Percentiles rank a stretch among this genome's conserved stretches.
phyloP scores from a whole-genome alignment of 2,888 invertebrate species.

The Drosophila atripex region DNA sequence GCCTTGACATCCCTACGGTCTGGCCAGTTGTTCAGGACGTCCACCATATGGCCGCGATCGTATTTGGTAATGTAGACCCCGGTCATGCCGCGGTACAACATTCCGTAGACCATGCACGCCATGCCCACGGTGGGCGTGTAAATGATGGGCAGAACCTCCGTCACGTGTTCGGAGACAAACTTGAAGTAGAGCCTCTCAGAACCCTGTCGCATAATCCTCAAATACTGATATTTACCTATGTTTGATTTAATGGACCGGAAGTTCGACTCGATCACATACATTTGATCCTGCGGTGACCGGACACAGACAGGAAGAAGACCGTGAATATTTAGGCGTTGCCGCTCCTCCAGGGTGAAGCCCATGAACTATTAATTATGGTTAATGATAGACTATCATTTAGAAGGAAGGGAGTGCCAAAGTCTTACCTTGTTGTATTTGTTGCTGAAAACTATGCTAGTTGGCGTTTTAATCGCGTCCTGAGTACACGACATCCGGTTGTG shows the following conservation, averaged over 20 bases:
- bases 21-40: constrained; percentile 67
- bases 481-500: neutral
- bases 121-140: constrained; percentile 98
- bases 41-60: constrained; percentile 49
- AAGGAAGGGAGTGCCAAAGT: neutral
- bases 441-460: constrained; percentile 78
- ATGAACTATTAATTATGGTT: constrained; percentile 39
- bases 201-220: constrained; percentile 91
- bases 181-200: constrained; percentile 97
- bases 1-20: constrained; percentile 37
- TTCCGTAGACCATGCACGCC: constrained; percentile 97
- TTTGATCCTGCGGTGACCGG: constrained; percentile 93
- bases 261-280: constrained; percentile 90
- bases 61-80: constrained; percentile 88
- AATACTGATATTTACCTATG: constrained; percentile 95
- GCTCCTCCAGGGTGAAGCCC: constrained; percentile 89
- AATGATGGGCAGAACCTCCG: constrained; percentile 96
- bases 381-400: neutral
- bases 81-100: constrained; percentile 92
- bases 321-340: constrained; percentile 95
- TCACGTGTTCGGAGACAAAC: constrained; percentile 91
- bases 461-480: constrained; percentile 14
- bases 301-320: constrained; percentile 95
- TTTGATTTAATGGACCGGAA: constrained; percentile 92
- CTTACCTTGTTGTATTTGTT: constrained; percentile 61